Percentiles rank a stretch among this genome's conserved stretches.
phyloP scores from a whole-genome alignment of 2,113 vertebrate species.

The Holacanthus passer region DNA sequence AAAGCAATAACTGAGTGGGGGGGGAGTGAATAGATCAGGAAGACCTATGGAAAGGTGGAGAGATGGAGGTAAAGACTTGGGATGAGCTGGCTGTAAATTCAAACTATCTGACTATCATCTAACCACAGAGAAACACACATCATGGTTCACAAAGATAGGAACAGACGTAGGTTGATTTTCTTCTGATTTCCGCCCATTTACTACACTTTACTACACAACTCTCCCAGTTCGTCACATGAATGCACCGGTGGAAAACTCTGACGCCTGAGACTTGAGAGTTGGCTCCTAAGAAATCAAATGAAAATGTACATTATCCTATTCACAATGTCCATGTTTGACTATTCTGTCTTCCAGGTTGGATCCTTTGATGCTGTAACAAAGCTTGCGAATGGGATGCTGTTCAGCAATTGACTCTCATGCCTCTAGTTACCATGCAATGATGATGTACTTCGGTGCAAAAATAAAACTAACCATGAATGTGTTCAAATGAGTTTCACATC shows the following conservation, averaged over 20 bases:
- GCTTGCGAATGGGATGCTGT: not conserved
- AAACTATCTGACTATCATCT: not conserved
- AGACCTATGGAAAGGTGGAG: slow-evolving; percentile 10
- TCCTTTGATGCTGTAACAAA: slow-evolving; percentile 5
- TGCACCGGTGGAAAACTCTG: not conserved
- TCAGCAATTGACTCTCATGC: slow-evolving; percentile 1
- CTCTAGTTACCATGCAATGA: slow-evolving; percentile 30
- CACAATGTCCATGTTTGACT: slow-evolving; percentile 1
- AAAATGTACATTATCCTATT: not conserved
- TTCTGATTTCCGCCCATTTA: not conserved
- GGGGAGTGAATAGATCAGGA: not conserved
- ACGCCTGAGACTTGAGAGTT: not conserved
- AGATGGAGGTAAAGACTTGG: not conserved
- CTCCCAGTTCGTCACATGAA: not conserved
- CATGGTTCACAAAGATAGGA: not conserved
- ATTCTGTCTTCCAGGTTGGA: not conserved
- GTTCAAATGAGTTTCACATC: not conserved
- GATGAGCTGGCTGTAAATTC: not conserved
- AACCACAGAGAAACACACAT: not conserved
- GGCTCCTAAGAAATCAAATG: not conserved
- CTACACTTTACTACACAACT: not conserved
- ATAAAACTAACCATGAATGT: slow-evolving; percentile 26
- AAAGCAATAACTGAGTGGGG: not conserved
- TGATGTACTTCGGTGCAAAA: slow-evolving; percentile 20
- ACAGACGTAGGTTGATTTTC: not conserved